Conservation (phyloP, 2,113 vertebrate genomes). For the Rhinoptilus africanus region DNA sequence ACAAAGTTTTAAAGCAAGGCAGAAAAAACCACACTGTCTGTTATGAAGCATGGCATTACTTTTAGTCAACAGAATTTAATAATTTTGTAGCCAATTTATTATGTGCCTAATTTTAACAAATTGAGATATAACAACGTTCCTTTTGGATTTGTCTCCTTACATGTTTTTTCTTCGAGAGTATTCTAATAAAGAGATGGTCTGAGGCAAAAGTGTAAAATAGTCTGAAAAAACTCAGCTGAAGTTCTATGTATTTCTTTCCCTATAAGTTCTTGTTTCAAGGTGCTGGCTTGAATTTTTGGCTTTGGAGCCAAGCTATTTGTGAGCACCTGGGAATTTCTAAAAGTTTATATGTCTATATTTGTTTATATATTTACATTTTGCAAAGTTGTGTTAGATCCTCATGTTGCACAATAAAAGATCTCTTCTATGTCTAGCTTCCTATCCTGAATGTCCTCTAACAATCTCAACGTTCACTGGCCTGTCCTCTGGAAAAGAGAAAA, state of each 20-base stretch:
- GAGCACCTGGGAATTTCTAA: neutral
- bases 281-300: neutral
- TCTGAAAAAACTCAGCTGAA: neutral
- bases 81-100: neutral
- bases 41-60: neutral
- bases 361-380: constrained; percentile 7
- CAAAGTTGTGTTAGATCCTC: neutral
- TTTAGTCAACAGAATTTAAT: neutral
- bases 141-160: neutral
- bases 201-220: neutral
- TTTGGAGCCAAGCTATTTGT: constrained; percentile 23
- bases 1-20: neutral
- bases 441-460: neutral
- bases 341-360: constrained; percentile 23
- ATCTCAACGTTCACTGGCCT: neutral
- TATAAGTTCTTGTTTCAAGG: constrained; percentile 20
- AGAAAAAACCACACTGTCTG: neutral
- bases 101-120: neutral
- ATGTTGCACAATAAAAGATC: neutral
- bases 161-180: neutral
- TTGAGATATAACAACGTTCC: neutral
- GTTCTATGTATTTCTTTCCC: neutral
- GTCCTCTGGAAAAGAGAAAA: neutral
- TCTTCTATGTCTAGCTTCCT: neutral
- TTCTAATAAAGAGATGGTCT: neutral